phyloP scores from a whole-genome alignment of 1,140 invertebrate species.

The Pararge aegeria region DNA sequence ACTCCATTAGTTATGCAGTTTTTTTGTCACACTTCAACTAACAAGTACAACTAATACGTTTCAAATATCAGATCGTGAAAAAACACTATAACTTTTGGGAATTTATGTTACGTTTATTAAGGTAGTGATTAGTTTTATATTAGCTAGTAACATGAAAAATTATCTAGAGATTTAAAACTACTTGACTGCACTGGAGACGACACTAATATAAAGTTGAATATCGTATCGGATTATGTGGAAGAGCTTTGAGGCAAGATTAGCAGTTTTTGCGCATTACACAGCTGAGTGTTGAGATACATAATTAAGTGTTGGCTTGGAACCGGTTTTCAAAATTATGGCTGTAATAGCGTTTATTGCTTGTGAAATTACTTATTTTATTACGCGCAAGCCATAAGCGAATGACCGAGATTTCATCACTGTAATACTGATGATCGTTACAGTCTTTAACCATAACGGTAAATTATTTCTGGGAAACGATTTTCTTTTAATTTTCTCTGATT shows the following conservation, averaged over 20 bases:
- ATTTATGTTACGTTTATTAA: too few relatives aligned
- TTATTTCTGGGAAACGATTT: too few relatives aligned
- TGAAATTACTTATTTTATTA: neutral
- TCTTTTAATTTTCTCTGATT: too few relatives aligned
- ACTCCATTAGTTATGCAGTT: too few relatives aligned
- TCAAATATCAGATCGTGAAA: too few relatives aligned
- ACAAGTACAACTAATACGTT: too few relatives aligned
- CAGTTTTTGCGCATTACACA: neutral
- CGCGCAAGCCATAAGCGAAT: neutral
- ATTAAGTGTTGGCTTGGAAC: neutral
- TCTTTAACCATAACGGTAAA: neutral
- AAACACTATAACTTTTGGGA: too few relatives aligned
- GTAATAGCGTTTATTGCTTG: neutral
- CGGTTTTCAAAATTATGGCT: neutral
- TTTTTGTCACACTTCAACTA: too few relatives aligned
- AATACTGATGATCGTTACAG: neutral
- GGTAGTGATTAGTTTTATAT: too few relatives aligned
- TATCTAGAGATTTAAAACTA: too few relatives aligned
- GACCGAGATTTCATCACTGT: neutral
- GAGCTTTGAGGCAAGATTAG: neutral
- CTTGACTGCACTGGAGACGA: too few relatives aligned
- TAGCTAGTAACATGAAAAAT: too few relatives aligned
- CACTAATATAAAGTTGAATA: neutral
- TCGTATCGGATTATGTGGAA: neutral
- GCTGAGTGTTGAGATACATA: constrained; percentile 7